These are phyloP conservation scores for Novumbra hubbsi DNA, from an alignment of 2,797 vertebrate species.

Conservation along the genomic window DNA sequence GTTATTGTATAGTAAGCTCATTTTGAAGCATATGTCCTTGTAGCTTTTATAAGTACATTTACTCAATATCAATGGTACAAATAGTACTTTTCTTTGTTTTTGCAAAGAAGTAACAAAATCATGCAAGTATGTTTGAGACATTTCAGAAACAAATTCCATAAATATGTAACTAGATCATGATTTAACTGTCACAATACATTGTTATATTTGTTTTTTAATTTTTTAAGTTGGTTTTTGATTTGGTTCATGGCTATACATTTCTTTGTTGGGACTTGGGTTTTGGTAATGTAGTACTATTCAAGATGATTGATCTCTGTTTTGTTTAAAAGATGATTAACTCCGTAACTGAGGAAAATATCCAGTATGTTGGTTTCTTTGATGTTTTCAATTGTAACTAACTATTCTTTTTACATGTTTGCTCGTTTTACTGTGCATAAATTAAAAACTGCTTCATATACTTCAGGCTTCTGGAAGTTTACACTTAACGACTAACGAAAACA, in stretches of 20 bases:
- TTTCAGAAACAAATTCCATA: conserved; percentile 34
- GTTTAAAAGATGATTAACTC: conserved; percentile 36
- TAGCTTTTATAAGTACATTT: conserved; percentile 68
- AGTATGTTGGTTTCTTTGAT: conserved; percentile 59
- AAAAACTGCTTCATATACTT: conserved; percentile 74
- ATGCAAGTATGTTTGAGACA: conserved; percentile 50
- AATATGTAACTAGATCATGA: conserved; percentile 50
- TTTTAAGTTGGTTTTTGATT: conserved; percentile 40
- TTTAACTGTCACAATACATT: conserved; percentile 62
- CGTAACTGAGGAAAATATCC: conserved; percentile 45
- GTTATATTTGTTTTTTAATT: conserved; percentile 49
- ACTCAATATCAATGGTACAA: conserved; percentile 65
- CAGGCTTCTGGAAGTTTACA: conserved; percentile 52
- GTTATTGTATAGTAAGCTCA: conserved; percentile 71
- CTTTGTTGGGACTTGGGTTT: conserved; percentile 56
- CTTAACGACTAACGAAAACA: conserved; percentile 9
- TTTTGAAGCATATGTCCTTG: conserved; percentile 62
- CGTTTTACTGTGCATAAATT: conserved; percentile 82
- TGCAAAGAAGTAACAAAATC: conserved; percentile 35
- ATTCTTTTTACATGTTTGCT: conserved; percentile 74
- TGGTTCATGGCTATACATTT: conserved; percentile 48
- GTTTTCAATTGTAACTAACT: conserved; percentile 73
- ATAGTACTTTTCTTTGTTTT: conserved; percentile 43
- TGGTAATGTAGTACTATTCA: conserved; percentile 50
- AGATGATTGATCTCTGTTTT: conserved; percentile 51